Evolutionary conservation across 2,888 invertebrate genomes (phyloP), one percentile per base, ranked within the genome.

Genomic region (Eumerus sabulonum): DNA sequence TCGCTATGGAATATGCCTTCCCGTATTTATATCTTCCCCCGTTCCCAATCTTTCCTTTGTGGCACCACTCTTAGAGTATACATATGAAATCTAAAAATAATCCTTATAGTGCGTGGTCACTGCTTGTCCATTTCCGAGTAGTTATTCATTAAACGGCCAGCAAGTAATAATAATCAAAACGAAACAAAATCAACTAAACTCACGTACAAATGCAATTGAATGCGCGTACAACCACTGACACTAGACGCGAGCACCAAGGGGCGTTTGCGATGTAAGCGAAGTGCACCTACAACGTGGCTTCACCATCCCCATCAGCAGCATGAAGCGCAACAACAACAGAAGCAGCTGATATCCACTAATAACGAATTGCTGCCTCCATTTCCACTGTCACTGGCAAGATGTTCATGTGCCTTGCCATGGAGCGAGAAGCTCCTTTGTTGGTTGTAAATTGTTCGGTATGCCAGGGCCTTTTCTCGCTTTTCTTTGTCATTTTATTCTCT

Each of bases 381-480:
- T 27, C 27, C 27, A 27, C 27, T 27, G 27, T 7, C 27, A 27
- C 27, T 27, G 27, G 27, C 3, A 27, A 2, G 53, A 64, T 59
- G 66, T 66, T 50, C 45, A 53, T 68, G 57, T 40, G 40, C 3
- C 9, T 3, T 9, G 40, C 2, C 3, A 11, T 68, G 47, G 16
- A 45, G 48, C 51, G 27, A 27, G 27, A 2, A 27, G 7, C 27
- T 7, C 3, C 27, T 74, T 59, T 59, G 50, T 60, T 64, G 64
- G 44, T 70, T 70, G 59, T 74, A 79, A 79, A 79, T 79, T 79
- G 74, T 68, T 74, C 63, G 72, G 76, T 71, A 76, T 76, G 64
- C 70, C 74, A 79, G 79, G 79, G 74, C 64, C 59, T 72, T 74
- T 54, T 74, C 16, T 27, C 40, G 64, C 64, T 68, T 53, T 7